phyloP scores from a whole-genome alignment of 2,113 vertebrate genomes.

The Mirza zaza region DNA sequence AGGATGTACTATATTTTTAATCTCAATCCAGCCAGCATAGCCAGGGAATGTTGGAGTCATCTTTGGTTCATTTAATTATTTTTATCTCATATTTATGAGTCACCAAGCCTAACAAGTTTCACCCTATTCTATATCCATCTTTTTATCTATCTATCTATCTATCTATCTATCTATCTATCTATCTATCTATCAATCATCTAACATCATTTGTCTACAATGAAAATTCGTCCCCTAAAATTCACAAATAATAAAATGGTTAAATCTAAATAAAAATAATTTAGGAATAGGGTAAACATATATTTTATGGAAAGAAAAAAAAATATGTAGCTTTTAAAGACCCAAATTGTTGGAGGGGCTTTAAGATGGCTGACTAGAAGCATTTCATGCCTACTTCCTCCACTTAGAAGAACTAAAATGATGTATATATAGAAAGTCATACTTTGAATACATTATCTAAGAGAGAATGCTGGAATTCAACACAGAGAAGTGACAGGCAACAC shows the following conservation, averaged over 20 bases:
- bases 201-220: not conserved
- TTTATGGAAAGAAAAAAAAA: constrained; percentile 1
- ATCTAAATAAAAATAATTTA: not conserved
- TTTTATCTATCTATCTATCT: not conserved
- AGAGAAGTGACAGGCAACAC: no score
- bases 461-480: no score
- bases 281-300: not conserved
- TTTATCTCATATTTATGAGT: not conserved
- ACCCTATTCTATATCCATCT: not conserved
- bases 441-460: no score
- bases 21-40: not conserved
- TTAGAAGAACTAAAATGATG: no score
- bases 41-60: not conserved
- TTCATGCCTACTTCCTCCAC: no score
- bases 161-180: not conserved
- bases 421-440: no score
- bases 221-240: not conserved
- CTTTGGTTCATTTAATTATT: not conserved
- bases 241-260: not conserved
- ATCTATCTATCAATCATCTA: not conserved
- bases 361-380: no score
- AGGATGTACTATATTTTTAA: not conserved
- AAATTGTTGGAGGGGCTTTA: no score
- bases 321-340: not conserved
- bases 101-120: not conserved